Evolutionary conservation across 2,888 invertebrate genomes (phyloP).

Genomic region (Cryptocephalus primarius): DNA sequence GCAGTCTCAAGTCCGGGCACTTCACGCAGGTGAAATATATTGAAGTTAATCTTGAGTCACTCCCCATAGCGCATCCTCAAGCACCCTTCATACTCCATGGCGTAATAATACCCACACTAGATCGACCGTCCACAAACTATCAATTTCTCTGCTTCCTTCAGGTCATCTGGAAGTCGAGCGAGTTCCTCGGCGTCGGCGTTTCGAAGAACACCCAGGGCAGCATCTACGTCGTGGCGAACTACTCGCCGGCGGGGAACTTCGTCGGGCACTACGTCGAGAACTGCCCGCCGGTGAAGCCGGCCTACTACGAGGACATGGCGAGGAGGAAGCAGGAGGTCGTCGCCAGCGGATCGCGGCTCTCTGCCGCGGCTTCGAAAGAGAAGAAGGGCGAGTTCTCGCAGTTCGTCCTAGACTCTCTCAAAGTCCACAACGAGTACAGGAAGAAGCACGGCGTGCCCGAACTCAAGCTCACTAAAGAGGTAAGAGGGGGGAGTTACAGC

Average conservation of each 20-base stretch:
- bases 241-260: constrained; percentile 83
- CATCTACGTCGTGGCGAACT: constrained; percentile 80
- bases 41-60: too few relatives aligned
- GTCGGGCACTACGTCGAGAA: constrained; percentile 63
- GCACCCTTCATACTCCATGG: too few relatives aligned
- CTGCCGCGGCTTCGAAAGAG: neutral
- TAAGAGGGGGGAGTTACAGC: too few relatives aligned
- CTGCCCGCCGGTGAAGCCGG: constrained; percentile 46
- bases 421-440: constrained; percentile 51
- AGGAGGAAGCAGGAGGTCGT: constrained; percentile 1
- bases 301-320: constrained; percentile 10
- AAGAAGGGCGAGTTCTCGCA: constrained; percentile 14
- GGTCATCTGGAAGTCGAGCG: constrained; percentile 56
- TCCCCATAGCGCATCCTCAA: too few relatives aligned
- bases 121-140: too few relatives aligned
- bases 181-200: constrained; percentile 56
- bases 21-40: constrained; percentile 54
- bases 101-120: too few relatives aligned
- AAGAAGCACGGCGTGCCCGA: constrained; percentile 46
- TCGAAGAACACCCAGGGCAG: constrained; percentile 60
- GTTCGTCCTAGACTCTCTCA: constrained; percentile 42
- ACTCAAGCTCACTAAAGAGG: constrained; percentile 41
- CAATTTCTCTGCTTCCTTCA: neutral
- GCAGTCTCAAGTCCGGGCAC: constrained; percentile 52
- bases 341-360: too few relatives aligned